Evolutionary conservation across 2,113 vertebrate genomes (phyloP).

Genomic region (Prionailurus viverrinus): DNA sequence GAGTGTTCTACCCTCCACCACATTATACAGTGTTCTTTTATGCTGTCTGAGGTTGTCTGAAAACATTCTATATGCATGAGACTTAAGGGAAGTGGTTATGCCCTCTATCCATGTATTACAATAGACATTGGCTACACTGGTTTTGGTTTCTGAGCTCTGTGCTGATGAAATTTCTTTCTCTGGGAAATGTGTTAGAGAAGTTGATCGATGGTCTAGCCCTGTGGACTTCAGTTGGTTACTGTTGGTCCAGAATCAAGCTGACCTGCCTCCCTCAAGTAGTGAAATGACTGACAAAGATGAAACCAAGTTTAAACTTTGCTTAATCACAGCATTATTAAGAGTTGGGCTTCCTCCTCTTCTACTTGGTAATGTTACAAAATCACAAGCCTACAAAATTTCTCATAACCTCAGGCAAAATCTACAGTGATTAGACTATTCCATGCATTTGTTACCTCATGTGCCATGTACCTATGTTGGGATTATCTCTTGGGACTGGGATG

Average conservation of each 20-base stretch:
- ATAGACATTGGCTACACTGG: background rate
- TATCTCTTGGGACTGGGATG: background rate
- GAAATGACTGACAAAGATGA: background rate
- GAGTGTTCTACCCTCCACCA: background rate
- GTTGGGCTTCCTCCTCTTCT: background rate
- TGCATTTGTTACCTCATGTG: background rate
- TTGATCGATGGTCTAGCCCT: background rate
- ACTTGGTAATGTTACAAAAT: background rate
- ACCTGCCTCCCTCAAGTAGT: background rate
- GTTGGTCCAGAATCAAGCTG: background rate
- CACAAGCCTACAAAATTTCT: background rate
- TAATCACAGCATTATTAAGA: background rate
- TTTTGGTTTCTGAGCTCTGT: background rate
- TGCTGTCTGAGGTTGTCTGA: background rate
- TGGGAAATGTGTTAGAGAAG: background rate
- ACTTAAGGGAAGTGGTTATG: background rate
- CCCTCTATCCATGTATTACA: background rate
- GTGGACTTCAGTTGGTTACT: background rate
- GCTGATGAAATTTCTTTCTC: background rate
- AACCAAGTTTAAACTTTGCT: background rate
- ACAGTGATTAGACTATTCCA: background rate
- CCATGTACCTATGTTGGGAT: background rate
- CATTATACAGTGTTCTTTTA: background rate
- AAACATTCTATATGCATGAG: background rate
- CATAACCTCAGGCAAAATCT: background rate